A percentile compares a stretch with the other conserved stretches of the same genome.
These are phyloP conservation scores for Mythimna albipuncta DNA, from an alignment of 2,888 invertebrate genomes.

Conservation along the genomic window DNA sequence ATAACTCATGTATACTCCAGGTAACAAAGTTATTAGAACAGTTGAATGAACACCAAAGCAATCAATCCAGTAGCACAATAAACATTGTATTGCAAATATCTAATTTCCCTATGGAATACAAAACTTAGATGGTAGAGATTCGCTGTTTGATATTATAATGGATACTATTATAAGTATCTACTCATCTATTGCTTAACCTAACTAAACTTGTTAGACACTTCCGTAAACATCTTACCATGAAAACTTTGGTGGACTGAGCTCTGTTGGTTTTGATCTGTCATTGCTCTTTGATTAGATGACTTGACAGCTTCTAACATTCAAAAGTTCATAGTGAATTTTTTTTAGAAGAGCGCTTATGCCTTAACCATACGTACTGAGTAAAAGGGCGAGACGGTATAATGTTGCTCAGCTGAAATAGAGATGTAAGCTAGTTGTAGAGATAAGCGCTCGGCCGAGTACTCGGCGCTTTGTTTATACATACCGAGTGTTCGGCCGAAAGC, in stretches of 20 bases:
- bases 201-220: not conserved
- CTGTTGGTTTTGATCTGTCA: too few species aligned
- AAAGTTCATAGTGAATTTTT: too few species aligned
- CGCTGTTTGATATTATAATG: conserved; percentile 13
- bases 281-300: too few species aligned
- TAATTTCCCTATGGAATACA: conserved; percentile 46
- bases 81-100: conserved; percentile 51
- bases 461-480: too few species aligned
- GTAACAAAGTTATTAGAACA: conserved; percentile 5
- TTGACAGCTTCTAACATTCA: too few species aligned
- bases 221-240: not conserved
- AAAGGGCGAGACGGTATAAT: too few species aligned
- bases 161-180: not conserved
- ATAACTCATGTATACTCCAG: not conserved
- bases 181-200: not conserved
- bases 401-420: too few species aligned
- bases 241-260: not conserved
- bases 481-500: too few species aligned
- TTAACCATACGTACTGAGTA: too few species aligned
- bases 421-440: too few species aligned
- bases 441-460: too few species aligned
- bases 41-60: conserved; percentile 20
- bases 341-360: too few species aligned
- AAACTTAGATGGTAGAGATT: conserved; percentile 39
- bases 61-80: conserved; percentile 10